phyloP scores from a whole-genome alignment of 2,888 invertebrate species.

The Drosophila phalerata region DNA sequence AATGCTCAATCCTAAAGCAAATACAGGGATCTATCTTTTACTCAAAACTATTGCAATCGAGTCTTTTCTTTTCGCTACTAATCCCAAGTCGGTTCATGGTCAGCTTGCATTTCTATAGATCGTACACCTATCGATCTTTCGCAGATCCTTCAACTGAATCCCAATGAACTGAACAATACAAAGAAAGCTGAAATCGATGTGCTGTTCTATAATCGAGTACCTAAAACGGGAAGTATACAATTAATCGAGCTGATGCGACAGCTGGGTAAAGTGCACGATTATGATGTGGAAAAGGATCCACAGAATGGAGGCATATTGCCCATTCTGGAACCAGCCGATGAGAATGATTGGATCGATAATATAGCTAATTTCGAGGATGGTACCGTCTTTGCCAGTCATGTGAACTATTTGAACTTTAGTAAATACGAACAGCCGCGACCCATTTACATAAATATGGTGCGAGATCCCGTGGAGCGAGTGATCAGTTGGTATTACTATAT shows the following conservation, averaged over 20 bases:
- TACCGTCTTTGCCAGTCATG: conserved; percentile 78
- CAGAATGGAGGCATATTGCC: conserved; percentile 75
- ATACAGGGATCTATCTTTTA: conserved; percentile 8
- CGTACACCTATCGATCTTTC: conserved; percentile 36
- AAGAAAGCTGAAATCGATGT: conserved; percentile 90
- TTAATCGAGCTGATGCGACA: conserved; percentile 77
- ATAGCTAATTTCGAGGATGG: conserved; percentile 77
- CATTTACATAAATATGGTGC: conserved; percentile 95
- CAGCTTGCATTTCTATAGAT: conserved; percentile 26
- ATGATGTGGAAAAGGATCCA: conserved; percentile 77
- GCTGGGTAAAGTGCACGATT: conserved; percentile 77
- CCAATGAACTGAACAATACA: conserved; percentile 92
- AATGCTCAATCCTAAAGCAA: conserved; percentile 16
- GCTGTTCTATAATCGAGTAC: conserved; percentile 87
- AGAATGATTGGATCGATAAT: conserved; percentile 77
- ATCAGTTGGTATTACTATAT: conserved; percentile 97
- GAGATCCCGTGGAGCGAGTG: conserved; percentile 95
- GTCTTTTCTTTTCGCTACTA: conserved; percentile 63
- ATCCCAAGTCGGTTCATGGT: conserved; percentile 46
- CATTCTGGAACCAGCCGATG: conserved; percentile 60
- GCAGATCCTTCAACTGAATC: conserved; percentile 88
- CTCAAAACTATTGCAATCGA: conserved; percentile 10
- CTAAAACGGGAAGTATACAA: conserved; percentile 83
- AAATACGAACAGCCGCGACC: conserved; percentile 90
- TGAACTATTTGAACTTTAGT: conserved; percentile 83